Evolutionary conservation across 2,888 invertebrate species (phyloP).

Genomic region (Lepeophtheirus nordmannii): DNA sequence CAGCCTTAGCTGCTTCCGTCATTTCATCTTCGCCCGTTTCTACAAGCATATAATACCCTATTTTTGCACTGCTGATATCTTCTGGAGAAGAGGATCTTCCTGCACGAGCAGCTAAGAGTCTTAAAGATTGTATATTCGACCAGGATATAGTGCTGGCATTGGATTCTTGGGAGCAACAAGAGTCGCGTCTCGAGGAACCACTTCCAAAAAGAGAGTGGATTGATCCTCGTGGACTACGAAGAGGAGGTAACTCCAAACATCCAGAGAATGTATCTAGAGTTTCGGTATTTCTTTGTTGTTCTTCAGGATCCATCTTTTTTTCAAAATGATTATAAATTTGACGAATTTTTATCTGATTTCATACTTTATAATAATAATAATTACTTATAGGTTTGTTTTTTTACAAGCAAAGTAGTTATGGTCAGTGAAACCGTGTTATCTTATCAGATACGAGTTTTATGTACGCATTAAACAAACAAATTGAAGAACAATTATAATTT

Average conservation of each 20-base stretch:
- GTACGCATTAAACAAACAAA: no score
- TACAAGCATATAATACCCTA: not conserved
- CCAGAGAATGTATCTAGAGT: conserved; percentile 7
- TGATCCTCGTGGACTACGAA: conserved; percentile 18
- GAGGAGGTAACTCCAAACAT: conserved; percentile 12
- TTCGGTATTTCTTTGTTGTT: not conserved
- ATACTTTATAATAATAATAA: no score
- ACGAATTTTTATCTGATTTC: no score
- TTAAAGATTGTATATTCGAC: conserved; percentile 11
- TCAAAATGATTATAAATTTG: no score
- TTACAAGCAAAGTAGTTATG: no score
- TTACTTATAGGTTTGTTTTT: no score
- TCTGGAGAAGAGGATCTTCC: not conserved
- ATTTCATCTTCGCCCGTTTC: not conserved
- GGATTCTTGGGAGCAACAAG: conserved; percentile 12
- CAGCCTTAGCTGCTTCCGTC: not conserved
- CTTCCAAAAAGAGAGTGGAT: conserved; percentile 11
- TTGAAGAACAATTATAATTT: no score
- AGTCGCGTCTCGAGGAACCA: conserved; percentile 14
- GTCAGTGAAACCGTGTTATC: no score
- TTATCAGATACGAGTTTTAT: no score
- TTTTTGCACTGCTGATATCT: not conserved
- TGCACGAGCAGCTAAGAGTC: not conserved
- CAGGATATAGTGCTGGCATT: conserved; percentile 12
- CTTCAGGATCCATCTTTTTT: not conserved